Evolutionary conservation across 2,113 vertebrate species (phyloP), one percentile per base, ranked within the genome.

Genomic region (Toxostoma redivivum): DNA sequence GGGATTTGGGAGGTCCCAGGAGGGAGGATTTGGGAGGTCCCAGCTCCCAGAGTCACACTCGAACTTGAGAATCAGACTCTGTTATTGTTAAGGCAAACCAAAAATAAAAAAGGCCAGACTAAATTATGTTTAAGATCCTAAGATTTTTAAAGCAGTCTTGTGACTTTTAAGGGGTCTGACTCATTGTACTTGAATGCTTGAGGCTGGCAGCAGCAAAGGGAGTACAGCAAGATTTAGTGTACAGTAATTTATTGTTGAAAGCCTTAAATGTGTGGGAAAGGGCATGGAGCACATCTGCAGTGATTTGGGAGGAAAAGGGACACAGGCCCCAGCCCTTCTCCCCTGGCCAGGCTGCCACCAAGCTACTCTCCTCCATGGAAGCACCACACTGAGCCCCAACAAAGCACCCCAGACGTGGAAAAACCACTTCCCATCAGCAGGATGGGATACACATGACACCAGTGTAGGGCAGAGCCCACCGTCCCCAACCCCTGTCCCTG

Each of bases 121-220:
- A 89, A 91, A 95, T 94, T 96, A 94, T 95, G 96, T 93, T 95
- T 95, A 93, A 96, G 94, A 95, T 74, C 71, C 84, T 35, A 22
- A 78, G 82, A 67, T 71, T 94, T 96, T 96, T 93, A 93, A 90
- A 93, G 82, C 60, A 57, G 88, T 60, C 94, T 92, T 95, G 71
- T 92, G 89, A 96, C 88, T 96, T 95, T 84, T 83, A 78, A 94
- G 85, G 79, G 57, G 72, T 76, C 91, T 95, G 95, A 97, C 73
- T 97, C 91, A 92, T 94, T n/a, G 74, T 67, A 44, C 31, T 94
- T 95, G 91, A 95, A 97, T 95, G 95, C 86, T 48, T 45, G 60
- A 67, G 51, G 65, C 3, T 97, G 95, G 96, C 95, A 96, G 83
- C 72, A 76, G 72, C 4, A 1, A 27, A 74, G 77, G 48, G 72